Evolutionary conservation across 2,797 vertebrate species (phyloP).

Genomic region (Naso thynnoides): DNA sequence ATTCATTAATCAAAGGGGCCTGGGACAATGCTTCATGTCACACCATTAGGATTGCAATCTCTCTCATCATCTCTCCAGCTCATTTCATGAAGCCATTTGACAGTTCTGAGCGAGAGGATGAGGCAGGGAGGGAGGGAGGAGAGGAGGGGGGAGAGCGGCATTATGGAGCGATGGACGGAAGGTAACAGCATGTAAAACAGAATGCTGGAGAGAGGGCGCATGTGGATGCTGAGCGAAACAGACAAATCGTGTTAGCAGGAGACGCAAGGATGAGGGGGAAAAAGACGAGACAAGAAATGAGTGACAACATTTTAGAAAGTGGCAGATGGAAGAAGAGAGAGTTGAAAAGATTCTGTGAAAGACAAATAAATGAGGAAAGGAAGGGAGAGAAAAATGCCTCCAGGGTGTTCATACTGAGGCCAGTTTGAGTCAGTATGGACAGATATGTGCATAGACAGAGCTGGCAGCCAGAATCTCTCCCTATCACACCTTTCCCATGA

Average conservation of each 20-base stretch:
- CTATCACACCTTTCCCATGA: slow-evolving; percentile 46
- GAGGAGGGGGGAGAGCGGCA: neutral
- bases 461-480: slow-evolving; percentile 36
- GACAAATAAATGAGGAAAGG: slow-evolving; percentile 46
- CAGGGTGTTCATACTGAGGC: slow-evolving; percentile 21
- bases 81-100: slow-evolving; percentile 69
- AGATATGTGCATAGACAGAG: slow-evolving; percentile 33
- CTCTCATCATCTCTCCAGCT: slow-evolving; percentile 72
- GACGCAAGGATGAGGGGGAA: slow-evolving; percentile 31
- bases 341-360: slow-evolving; percentile 51
- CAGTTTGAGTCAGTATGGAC: slow-evolving; percentile 41
- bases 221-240: slow-evolving; percentile 54
- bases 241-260: slow-evolving; percentile 61
- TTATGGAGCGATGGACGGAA: slow-evolving; percentile 31
- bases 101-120: slow-evolving; percentile 45
- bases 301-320: slow-evolving; percentile 38
- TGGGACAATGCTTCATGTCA: slow-evolving; percentile 63
- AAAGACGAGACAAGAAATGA: slow-evolving; percentile 30
- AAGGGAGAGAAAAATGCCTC: neutral
- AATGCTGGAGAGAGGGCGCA: slow-evolving; percentile 38
- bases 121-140: neutral
- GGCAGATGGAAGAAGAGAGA: slow-evolving; percentile 56
- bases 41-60: slow-evolving; percentile 71
- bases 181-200: slow-evolving; percentile 62
- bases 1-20: slow-evolving; percentile 75